Percentiles rank a stretch among this genome's conserved stretches.
phyloP scores from a whole-genome alignment of 2,113 vertebrate genomes.

The Esox niger region DNA sequence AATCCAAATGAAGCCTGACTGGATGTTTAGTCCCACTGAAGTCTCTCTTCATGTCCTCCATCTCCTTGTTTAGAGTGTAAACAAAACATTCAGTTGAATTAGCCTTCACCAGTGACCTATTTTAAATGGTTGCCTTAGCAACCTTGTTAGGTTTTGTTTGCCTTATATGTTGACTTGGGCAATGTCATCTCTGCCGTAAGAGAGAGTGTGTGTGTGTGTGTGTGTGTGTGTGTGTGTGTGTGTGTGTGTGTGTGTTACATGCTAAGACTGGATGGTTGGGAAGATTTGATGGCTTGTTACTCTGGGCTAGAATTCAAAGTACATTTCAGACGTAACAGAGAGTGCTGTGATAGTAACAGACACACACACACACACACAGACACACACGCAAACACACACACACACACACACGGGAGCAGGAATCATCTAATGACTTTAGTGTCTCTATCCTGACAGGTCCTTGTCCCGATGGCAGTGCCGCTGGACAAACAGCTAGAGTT shows the following conservation, averaged over 20 bases:
- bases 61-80: slow-evolving; percentile 32
- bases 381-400: not conserved
- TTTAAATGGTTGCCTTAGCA: slow-evolving; percentile 33
- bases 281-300: too few species aligned
- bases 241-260: not conserved
- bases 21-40: slow-evolving; percentile 10
- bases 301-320: too few species aligned
- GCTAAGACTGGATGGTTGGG: not conserved
- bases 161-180: slow-evolving; percentile 23
- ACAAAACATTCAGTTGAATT: slow-evolving; percentile 7
- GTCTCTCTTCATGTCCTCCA: slow-evolving; percentile 7
- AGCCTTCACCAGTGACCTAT: not conserved
- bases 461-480: not conserved
- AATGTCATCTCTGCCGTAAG: slow-evolving; percentile 3
- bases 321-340: too few species aligned
- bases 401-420: not conserved
- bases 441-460: not conserved
- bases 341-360: not conserved
- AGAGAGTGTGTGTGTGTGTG: slow-evolving; percentile 3
- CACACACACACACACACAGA: not conserved
- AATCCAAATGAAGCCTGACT: not conserved
- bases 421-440: slow-evolving; percentile 4
- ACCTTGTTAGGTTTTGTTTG: not conserved
- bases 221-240: slow-evolving; percentile 10
- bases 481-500: too few species aligned